These are phyloP conservation scores for Mormyrops attenuatus DNA, from an alignment of 2,797 vertebrate genomes.

Conservation along the genomic window DNA sequence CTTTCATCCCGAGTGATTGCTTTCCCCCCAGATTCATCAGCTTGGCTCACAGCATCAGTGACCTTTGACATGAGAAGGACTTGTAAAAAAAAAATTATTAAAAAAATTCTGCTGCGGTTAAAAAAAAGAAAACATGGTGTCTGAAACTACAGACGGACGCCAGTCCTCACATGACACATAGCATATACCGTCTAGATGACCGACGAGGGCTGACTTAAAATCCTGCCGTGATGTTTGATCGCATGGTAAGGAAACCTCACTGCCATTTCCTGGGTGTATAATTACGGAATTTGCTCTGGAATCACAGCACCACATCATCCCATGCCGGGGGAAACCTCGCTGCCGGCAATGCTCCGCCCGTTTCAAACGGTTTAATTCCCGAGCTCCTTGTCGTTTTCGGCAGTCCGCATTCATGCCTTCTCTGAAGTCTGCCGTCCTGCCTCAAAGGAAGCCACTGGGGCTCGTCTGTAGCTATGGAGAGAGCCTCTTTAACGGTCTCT, in stretches of 20 bases:
- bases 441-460: background rate
- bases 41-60: background rate
- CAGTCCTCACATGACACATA: background rate
- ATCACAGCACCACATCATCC: background rate
- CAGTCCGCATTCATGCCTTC: background rate
- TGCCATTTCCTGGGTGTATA: background rate
- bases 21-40: constrained; percentile 19
- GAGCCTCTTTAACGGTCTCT: background rate
- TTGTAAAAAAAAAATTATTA: background rate
- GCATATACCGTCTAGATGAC: background rate
- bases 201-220: background rate
- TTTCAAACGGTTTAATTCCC: constrained; percentile 1
- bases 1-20: constrained; percentile 15
- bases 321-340: background rate
- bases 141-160: background rate
- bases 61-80: constrained; percentile 7
- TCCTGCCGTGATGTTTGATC: background rate
- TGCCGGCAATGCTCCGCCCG: background rate
- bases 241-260: background rate
- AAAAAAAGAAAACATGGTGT: background rate
- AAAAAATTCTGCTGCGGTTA: background rate
- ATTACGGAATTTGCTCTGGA: background rate
- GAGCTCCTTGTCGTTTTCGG: background rate
- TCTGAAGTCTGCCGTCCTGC: background rate
- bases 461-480: background rate